A percentile compares a stretch with the other conserved stretches of the same genome.
Conservation (phyloP, 1,140 invertebrate species). For the Apis florea region DNA sequence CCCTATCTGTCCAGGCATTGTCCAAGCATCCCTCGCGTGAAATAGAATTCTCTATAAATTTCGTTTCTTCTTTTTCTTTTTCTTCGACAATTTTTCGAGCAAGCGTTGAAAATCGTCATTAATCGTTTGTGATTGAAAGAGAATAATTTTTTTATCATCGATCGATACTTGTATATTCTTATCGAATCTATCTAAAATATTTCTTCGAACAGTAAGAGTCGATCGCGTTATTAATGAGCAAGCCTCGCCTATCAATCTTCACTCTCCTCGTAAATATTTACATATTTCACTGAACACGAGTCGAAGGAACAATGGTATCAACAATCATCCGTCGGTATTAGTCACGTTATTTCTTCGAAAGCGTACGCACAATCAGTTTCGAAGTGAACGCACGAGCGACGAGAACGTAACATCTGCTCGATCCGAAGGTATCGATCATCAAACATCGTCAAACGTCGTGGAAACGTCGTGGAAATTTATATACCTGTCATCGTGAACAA, state of each 20-base stretch:
- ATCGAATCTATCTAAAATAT: no score
- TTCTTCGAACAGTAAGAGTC: no score
- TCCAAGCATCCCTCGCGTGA: neutral
- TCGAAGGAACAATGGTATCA: neutral
- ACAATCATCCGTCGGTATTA: neutral
- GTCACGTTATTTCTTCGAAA: no score
- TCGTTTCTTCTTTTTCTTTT: neutral
- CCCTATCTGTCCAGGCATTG: neutral
- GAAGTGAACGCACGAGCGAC: neutral
- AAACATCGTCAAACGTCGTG: neutral
- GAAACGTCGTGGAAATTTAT: constrained; percentile 16
- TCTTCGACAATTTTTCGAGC: neutral
- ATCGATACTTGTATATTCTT: no score
- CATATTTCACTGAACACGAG: no score
- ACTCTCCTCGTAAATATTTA: no score
- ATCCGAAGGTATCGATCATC: constrained; percentile 16
- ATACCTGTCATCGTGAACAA: constrained; percentile 3
- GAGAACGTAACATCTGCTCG: neutral
- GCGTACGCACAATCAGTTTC: no score
- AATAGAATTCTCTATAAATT: neutral
- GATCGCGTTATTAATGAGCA: no score
- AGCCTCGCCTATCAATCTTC: no score
- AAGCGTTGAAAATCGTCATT: neutral
- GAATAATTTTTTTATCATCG: no score
- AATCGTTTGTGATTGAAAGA: no score